These are phyloP conservation scores for Nansenia antarctica DNA, from an alignment of 2,113 vertebrate genomes.

Conservation along the genomic window DNA sequence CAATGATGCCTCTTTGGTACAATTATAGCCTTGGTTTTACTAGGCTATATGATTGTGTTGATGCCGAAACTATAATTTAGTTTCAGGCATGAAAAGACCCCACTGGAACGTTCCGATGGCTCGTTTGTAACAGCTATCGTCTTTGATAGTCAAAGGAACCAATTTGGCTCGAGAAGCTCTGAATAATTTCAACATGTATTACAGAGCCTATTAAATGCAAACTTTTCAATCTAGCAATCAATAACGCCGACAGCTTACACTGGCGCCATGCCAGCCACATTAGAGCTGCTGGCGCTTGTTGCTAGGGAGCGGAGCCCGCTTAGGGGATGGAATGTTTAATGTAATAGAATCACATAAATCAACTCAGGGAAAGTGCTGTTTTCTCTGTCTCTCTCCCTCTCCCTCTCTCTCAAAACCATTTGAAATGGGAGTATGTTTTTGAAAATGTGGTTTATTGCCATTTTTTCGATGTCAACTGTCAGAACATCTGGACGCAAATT, in stretches of 20 bases:
- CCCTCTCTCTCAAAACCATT: slow-evolving; percentile 56
- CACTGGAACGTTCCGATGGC: slow-evolving; percentile 26
- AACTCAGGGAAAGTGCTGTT: slow-evolving; percentile 76
- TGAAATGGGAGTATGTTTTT: slow-evolving; percentile 81
- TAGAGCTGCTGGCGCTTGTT: slow-evolving; percentile 84
- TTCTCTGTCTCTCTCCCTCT: slow-evolving; percentile 41
- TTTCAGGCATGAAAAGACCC: slow-evolving; percentile 31
- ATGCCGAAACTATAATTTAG: slow-evolving; percentile 35
- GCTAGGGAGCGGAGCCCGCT: slow-evolving; percentile 87
- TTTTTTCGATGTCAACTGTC: slow-evolving; percentile 40
- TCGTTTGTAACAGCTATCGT: slow-evolving; percentile 45
- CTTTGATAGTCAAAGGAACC: slow-evolving; percentile 62
- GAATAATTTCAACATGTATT: slow-evolving; percentile 85
- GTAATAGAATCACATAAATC: slow-evolving; percentile 92
- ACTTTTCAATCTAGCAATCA: slow-evolving; percentile 91
- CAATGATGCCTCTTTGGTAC: slow-evolving; percentile 2
- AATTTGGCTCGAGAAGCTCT: slow-evolving; percentile 62
- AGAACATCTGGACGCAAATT: slow-evolving; percentile 62
- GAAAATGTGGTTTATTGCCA: slow-evolving; percentile 60
- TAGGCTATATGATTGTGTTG: slow-evolving; percentile 18
- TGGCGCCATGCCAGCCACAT: slow-evolving; percentile 80
- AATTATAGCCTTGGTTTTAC: slow-evolving; percentile 43
- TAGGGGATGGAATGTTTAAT: slow-evolving; percentile 90
- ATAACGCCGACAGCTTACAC: slow-evolving; percentile 80
- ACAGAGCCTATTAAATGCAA: slow-evolving; percentile 88